Evolutionary conservation across 2,888 invertebrate species (phyloP).

Genomic region (Aphelenchoides bicaudatus): DNA sequence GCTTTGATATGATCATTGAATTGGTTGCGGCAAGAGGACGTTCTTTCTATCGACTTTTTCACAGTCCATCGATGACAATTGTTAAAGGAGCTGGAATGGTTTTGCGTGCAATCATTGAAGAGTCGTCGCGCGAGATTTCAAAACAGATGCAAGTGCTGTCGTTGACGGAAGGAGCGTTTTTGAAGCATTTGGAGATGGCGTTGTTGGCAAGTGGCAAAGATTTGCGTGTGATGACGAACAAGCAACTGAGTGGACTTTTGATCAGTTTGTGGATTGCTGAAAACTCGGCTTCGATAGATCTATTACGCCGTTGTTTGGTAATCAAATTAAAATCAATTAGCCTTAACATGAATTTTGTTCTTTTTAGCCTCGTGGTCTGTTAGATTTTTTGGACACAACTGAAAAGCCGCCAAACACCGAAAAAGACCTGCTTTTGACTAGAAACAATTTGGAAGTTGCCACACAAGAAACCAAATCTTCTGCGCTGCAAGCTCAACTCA

Average conservation of each 20-base stretch:
- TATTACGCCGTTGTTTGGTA: slow-evolving; percentile 50
- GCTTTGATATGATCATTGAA: slow-evolving; percentile 70
- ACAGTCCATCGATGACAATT: slow-evolving; percentile 90
- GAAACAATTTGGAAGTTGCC: slow-evolving; percentile 92
- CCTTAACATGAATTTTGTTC: slow-evolving; percentile 24
- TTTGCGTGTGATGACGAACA: slow-evolving; percentile 68
- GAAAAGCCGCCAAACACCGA: slow-evolving; percentile 74
- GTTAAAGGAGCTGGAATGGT: slow-evolving; percentile 93
- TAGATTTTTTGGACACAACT: slow-evolving; percentile 80
- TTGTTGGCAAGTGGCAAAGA: slow-evolving; percentile 78
- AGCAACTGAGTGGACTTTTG: slow-evolving; percentile 84
- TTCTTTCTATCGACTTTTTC: slow-evolving; percentile 83
- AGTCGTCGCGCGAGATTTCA: slow-evolving; percentile 74
- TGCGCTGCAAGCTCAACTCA: slow-evolving; percentile 31
- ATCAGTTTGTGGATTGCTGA: slow-evolving; percentile 93
- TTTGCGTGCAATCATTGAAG: slow-evolving; percentile 94
- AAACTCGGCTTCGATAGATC: slow-evolving; percentile 65
- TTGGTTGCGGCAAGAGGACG: slow-evolving; percentile 89
- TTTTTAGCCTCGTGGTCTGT: slow-evolving; percentile 81
- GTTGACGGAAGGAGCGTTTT: slow-evolving; percentile 89
- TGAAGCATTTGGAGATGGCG: slow-evolving; percentile 83
- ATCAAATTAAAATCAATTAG: slow-evolving; percentile 16
- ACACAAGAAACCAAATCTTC: slow-evolving; percentile 40
- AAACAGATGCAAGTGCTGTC: slow-evolving; percentile 80
- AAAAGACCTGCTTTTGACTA: slow-evolving; percentile 64